These are phyloP conservation scores for Tenebrosternarchus preto DNA, from an alignment of 2,113 vertebrate species.

Conservation along the genomic window DNA sequence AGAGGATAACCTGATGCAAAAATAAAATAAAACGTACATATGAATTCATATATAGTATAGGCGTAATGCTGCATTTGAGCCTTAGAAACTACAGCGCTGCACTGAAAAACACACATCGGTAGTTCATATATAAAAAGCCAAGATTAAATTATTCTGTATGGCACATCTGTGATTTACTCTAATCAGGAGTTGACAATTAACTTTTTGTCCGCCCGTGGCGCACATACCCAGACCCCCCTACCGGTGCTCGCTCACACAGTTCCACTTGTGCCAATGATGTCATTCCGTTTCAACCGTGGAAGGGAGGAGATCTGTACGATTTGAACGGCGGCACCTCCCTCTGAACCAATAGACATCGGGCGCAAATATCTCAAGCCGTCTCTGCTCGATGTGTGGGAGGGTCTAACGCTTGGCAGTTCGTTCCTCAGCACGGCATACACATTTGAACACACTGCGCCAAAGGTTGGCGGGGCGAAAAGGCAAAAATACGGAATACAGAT, in stretches of 20 bases:
- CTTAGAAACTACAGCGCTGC: neutral
- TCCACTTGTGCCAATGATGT: slow-evolving; percentile 63
- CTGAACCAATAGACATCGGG: slow-evolving; percentile 63
- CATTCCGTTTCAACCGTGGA: slow-evolving; percentile 64
- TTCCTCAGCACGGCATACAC: slow-evolving; percentile 49
- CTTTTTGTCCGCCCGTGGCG: neutral
- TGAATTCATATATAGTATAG: no score
- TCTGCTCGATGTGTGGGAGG: slow-evolving; percentile 60
- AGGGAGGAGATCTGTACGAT: slow-evolving; percentile 49
- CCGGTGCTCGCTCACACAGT: slow-evolving; percentile 19
- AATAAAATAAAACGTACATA: no score
- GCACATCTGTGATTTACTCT: neutral
- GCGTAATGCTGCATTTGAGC: no score
- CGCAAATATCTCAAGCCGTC: slow-evolving; percentile 52
- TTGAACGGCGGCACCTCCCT: slow-evolving; percentile 61
- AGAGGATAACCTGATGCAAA: no score
- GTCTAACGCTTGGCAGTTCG: slow-evolving; percentile 42
- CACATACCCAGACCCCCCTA: slow-evolving; percentile 5
- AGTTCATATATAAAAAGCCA: neutral
- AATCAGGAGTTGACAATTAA: neutral
- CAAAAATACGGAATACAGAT: slow-evolving; percentile 39
- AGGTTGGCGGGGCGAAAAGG: slow-evolving; percentile 17
- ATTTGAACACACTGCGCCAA: slow-evolving; percentile 60
- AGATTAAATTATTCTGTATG: neutral
- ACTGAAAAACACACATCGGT: neutral